These are phyloP conservation scores for Zygothrica quintamaculata DNA, from an alignment of 2,888 invertebrate species.

Conservation along the genomic window DNA sequence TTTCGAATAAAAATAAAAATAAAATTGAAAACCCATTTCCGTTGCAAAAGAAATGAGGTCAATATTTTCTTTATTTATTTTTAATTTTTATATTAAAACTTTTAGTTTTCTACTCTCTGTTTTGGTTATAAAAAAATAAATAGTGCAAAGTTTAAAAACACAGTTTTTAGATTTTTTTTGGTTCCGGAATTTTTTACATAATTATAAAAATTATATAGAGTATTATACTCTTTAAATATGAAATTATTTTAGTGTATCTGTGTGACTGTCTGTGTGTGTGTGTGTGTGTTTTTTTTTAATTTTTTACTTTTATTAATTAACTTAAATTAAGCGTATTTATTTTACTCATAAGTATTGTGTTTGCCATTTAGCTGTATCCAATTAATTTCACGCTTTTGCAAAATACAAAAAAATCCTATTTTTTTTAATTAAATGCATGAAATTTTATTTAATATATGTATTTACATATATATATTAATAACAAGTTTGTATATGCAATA, in stretches of 20 bases:
- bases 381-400: not conserved
- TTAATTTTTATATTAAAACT: conserved; percentile 22
- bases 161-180: not conserved
- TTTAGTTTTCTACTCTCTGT: conserved; percentile 5
- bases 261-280: conserved; percentile 5
- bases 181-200: conserved; percentile 13
- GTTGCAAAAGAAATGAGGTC: conserved; percentile 56
- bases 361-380: conserved; percentile 20
- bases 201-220: conserved; percentile 9
- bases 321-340: conserved; percentile 38
- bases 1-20: no score
- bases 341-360: conserved; percentile 12
- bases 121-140: conserved; percentile 25
- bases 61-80: conserved; percentile 9
- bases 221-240: conserved; percentile 16
- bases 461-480: conserved; percentile 26
- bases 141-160: conserved; percentile 14
- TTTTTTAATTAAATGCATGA: conserved; percentile 55
- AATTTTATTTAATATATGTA: conserved; percentile 41
- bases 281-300: conserved; percentile 16
- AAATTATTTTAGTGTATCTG: not conserved
- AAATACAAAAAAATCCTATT: conserved; percentile 44
- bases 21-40: conserved; percentile 57
- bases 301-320: conserved; percentile 11
- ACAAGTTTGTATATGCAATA: conserved; percentile 3